phyloP scores from a whole-genome alignment of 2,113 vertebrate genomes.

The Coreoperca whiteheadi region DNA sequence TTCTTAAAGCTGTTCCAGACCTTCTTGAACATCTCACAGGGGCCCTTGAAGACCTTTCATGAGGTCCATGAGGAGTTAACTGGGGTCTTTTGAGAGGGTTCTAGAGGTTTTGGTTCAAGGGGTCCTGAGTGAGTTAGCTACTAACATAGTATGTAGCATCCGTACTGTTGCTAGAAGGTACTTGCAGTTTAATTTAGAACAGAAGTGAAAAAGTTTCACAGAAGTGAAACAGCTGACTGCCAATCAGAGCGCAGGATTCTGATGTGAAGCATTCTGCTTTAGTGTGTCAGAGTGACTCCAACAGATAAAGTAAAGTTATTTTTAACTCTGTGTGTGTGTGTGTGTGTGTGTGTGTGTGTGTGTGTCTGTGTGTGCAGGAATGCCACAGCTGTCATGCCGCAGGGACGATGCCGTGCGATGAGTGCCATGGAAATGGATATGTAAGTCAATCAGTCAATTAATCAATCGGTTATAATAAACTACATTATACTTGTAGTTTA shows the following conservation, averaged over 20 bases:
- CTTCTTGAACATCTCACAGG: background rate
- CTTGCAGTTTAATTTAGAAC: background rate
- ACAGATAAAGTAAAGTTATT: conserved; percentile 3
- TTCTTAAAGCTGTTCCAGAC: no score
- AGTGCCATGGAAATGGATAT: conserved; percentile 68
- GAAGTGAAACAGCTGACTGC: conserved; percentile 9
- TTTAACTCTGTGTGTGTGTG: conserved; percentile 8
- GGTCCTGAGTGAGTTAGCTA: no score
- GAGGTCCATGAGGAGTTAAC: background rate
- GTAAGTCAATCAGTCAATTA: conserved; percentile 52
- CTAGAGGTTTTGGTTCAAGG: background rate
- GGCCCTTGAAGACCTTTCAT: background rate
- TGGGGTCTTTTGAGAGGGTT: background rate
- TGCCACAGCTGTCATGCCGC: conserved; percentile 69
- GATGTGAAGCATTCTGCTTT: background rate
- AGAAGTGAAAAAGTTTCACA: background rate
- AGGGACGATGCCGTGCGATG: conserved; percentile 60
- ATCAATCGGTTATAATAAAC: background rate
- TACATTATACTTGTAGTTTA: background rate
- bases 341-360: conserved; percentile 10
- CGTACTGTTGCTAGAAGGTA: background rate
- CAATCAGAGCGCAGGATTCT: conserved; percentile 9
- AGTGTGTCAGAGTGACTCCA: background rate
- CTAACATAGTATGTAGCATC: background rate
- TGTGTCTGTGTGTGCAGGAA: conserved; percentile 56